Conservation (phyloP, 2,888 invertebrate genomes). For the Spicauda simplicius region DNA sequence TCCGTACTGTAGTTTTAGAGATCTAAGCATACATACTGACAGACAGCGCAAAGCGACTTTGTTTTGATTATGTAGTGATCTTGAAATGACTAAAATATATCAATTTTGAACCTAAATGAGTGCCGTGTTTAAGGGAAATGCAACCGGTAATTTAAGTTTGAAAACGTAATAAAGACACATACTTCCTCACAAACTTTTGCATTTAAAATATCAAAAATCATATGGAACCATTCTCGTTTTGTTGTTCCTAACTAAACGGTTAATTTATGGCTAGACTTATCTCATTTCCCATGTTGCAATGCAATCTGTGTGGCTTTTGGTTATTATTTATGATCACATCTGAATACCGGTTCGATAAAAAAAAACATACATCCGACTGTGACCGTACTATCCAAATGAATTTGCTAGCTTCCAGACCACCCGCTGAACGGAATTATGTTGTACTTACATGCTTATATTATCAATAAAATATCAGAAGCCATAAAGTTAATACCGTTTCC, state of each 20-base stretch:
- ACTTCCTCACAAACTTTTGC: too few species aligned
- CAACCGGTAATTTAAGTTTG: too few species aligned
- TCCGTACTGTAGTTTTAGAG: too few species aligned
- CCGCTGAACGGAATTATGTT: conserved; percentile 10
- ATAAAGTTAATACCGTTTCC: conserved; percentile 12
- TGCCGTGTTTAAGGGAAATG: too few species aligned
- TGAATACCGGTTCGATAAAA: conserved; percentile 6
- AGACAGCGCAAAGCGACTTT: too few species aligned
- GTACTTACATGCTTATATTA: conserved; percentile 14
- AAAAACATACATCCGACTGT: neutral
- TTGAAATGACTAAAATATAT: too few species aligned
- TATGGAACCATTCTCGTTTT: neutral
- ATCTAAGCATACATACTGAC: too few species aligned
- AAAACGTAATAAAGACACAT: too few species aligned
- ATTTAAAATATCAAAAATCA: too few species aligned
- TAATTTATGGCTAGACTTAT: neutral
- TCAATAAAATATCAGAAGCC: conserved; percentile 17
- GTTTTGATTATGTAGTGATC: too few species aligned
- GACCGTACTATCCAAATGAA: neutral
- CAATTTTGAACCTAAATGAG: too few species aligned
- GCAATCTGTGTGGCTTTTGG: conserved; percentile 1
- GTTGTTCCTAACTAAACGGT: neutral
- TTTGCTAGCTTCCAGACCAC: conserved; percentile 12
- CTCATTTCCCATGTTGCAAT: conserved; percentile 2
- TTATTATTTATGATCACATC: conserved; percentile 26